Percentiles rank a stretch among this genome's conserved stretches.
phyloP scores from a whole-genome alignment of 2,797 vertebrate species.

The Aphelocoma californica region DNA sequence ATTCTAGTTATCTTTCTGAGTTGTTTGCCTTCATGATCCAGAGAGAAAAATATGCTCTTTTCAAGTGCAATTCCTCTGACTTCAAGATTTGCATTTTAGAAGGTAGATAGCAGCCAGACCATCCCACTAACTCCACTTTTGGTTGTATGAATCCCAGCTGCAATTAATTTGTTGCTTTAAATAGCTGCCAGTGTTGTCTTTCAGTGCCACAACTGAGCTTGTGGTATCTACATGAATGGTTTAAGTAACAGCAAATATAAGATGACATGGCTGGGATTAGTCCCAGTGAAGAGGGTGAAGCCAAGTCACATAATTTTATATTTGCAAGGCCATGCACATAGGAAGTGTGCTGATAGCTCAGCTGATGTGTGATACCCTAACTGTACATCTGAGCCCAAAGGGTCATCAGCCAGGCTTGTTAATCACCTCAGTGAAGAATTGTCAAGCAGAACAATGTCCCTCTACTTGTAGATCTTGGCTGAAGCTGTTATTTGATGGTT shows the following conservation, averaged over 20 bases:
- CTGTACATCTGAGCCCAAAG: background rate
- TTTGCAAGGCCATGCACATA: background rate
- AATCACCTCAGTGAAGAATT: slow-evolving; percentile 51
- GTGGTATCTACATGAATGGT: background rate
- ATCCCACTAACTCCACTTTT: background rate
- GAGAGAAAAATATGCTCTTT: background rate
- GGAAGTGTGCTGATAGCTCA: background rate
- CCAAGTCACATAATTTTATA: slow-evolving; percentile 1
- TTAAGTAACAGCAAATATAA: slow-evolving; percentile 22
- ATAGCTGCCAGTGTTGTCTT: background rate
- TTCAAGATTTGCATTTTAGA: background rate
- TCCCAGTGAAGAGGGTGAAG: background rate
- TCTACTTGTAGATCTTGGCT: slow-evolving; percentile 55
- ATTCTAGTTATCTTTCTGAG: background rate
- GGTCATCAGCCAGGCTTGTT: slow-evolving; percentile 48
- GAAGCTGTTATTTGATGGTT: slow-evolving; percentile 32
- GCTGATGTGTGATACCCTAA: background rate
- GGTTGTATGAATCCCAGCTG: background rate
- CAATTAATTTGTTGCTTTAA: background rate
- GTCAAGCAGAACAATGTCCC: slow-evolving; percentile 25
- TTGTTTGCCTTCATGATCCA: background rate
- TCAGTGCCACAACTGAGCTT: background rate
- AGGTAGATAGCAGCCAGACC: background rate
- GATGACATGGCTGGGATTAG: slow-evolving; percentile 19
- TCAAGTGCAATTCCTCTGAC: background rate